Evolutionary conservation across 2,888 invertebrate genomes (phyloP), one percentile per base, ranked within the genome.

Genomic region (Mycalesis mineus): DNA sequence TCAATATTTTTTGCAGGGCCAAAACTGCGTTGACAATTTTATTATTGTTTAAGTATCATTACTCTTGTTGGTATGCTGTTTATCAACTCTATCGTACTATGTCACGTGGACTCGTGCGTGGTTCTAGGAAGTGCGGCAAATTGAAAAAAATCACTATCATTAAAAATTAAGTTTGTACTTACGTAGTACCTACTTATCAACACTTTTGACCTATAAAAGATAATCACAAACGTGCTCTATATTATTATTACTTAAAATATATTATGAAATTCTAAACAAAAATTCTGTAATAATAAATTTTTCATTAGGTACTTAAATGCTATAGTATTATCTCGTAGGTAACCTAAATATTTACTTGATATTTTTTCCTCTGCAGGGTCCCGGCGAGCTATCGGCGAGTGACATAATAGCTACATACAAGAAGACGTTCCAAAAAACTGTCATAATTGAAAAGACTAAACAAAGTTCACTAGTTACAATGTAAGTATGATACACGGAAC

Each of bases 401-500:
- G 83, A 78, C n/a, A 76, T 87, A 14, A 63, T 86, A 4, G 73
- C 72, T 0, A 80, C 82, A 2, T 87, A 81, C 68, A 81, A 78
- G 33, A 63, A 66, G 13, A 65, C 64, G 28, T 71, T 77, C 9
- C 76, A 82, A 50, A 77, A 77, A 39, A 57, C 76, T 1, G 55
- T 63, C 0, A 82, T 75, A 54, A 64, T 67, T 0, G 80, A 83
- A 15, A 72, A 69, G 13, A 81, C 70, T 55, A 87, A 81, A 57
- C 90, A 90, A 55, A 88, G 82, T 57, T 90, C 90, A 0, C 65
- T 90, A 17, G 78, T 89, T 6, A 89, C 89, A 9, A 87, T 89
- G 89, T 89, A 71, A 81, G 87, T 80, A 15, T n/a, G n/a, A n/a
- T 17, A 28, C 0, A 42, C 5, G 22, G 22, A 5, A n/a, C n/a